Evolutionary conservation across 2,113 vertebrate species (phyloP).

Genomic region (Microcebus griseorufus): DNA sequence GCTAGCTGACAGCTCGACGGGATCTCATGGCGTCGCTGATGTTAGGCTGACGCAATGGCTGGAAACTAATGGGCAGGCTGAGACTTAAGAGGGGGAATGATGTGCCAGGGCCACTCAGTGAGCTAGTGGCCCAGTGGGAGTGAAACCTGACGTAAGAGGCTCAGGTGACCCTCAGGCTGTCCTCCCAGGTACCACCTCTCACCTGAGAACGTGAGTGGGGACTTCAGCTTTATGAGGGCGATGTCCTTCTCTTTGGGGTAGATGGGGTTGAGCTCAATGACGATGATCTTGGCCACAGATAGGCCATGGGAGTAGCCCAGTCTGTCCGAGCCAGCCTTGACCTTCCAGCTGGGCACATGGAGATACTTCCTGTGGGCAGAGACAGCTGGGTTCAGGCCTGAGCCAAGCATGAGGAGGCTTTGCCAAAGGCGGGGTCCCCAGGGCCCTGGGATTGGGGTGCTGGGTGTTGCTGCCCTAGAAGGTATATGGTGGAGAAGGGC

Average conservation of each 20-base stretch:
- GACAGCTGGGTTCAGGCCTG: neutral
- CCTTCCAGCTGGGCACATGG: slow-evolving; percentile 87
- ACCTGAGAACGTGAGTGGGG: slow-evolving; percentile 87
- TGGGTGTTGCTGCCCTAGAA: neutral
- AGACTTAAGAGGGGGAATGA: neutral
- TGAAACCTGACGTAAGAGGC: too few relatives aligned
- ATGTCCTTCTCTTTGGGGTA: slow-evolving; percentile 89
- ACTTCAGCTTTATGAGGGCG: slow-evolving; percentile 90
- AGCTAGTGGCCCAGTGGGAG: neutral
- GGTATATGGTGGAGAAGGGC: neutral
- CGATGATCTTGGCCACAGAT: slow-evolving; percentile 89
- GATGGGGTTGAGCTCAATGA: slow-evolving; percentile 67
- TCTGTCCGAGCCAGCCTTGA: slow-evolving; percentile 83
- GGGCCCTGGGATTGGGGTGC: neutral
- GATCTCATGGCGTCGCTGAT: neutral
- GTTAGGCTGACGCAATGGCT: neutral
- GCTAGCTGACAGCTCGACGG: neutral
- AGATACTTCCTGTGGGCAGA: slow-evolving; percentile 76
- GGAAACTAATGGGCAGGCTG: neutral
- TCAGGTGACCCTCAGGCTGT: neutral
- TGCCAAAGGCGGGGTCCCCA: neutral
- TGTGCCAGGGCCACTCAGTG: neutral
- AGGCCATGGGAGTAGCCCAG: slow-evolving; percentile 76
- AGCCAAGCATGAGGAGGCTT: neutral
- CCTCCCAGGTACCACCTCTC: neutral